Conservation (phyloP, 2,113 vertebrate genomes). For the Eublepharis macularius region DNA sequence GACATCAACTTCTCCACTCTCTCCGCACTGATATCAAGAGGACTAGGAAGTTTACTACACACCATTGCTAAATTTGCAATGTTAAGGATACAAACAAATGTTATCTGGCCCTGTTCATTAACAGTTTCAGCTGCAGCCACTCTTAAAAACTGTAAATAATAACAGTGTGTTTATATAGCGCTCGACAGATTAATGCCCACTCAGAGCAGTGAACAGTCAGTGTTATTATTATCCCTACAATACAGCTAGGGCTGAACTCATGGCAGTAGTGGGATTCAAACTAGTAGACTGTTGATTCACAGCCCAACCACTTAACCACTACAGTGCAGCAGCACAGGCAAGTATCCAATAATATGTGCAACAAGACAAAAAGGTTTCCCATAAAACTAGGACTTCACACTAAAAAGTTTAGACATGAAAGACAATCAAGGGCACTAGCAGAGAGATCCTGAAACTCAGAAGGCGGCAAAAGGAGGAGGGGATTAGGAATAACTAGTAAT, state of each 20-base stretch:
- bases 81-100: constrained; percentile 62
- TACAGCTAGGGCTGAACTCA: too few species aligned
- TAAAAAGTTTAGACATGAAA: neutral
- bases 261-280: too few species aligned
- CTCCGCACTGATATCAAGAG: constrained; percentile 85
- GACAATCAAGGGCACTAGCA: neutral
- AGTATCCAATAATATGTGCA: neutral
- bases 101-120: neutral
- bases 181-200: too few species aligned
- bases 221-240: too few species aligned
- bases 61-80: constrained; percentile 86
- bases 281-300: too few species aligned
- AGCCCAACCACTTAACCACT: too few species aligned
- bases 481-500: neutral
- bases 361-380: neutral
- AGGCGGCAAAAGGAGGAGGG: neutral
- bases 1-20: constrained; percentile 92
- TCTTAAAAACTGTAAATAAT: neutral
- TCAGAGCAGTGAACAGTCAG: too few species aligned
- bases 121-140: neutral
- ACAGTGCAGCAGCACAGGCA: too few species aligned
- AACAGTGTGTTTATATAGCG: neutral
- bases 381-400: neutral
- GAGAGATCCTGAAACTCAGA: neutral
- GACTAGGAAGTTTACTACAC: constrained; percentile 92